These are phyloP conservation scores for Aphodius granarius DNA, from an alignment of 2,888 invertebrate species.

Conservation along the genomic window DNA sequence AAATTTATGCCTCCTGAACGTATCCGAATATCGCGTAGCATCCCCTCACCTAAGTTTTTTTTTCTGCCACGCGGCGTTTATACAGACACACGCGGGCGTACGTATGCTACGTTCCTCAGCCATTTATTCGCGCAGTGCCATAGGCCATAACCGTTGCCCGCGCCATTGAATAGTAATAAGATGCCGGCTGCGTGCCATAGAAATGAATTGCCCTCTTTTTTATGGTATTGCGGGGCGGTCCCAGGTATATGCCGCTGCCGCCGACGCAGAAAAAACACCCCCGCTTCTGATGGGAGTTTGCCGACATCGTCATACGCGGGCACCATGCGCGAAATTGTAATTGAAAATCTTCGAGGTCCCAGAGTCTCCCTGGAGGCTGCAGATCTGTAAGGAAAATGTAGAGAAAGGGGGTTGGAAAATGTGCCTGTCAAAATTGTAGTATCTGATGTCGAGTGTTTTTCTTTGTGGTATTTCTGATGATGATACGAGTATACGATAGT, in stretches of 20 bases:
- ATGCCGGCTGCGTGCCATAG: conserved; percentile 26
- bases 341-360: background rate
- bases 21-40: background rate
- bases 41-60: background rate
- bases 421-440: too few relatives aligned
- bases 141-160: conserved; percentile 44
- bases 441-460: too few relatives aligned
- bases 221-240: conserved; percentile 21
- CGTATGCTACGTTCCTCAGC: background rate
- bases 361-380: too few relatives aligned
- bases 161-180: conserved; percentile 57
- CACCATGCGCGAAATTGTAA: background rate
- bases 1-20: background rate
- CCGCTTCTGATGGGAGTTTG: background rate
- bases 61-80: background rate
- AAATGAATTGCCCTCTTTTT: conserved; percentile 31
- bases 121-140: background rate
- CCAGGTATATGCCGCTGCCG: conserved; percentile 15
- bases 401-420: too few relatives aligned
- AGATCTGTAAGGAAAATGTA: too few relatives aligned
- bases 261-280: background rate
- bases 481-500: too few relatives aligned
- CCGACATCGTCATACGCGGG: background rate
- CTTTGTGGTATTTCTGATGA: too few relatives aligned
- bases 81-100: background rate